Percentiles rank a stretch among this genome's conserved stretches.
Conservation (phyloP, 2,888 invertebrate species). For the Corythucha ciliata region DNA sequence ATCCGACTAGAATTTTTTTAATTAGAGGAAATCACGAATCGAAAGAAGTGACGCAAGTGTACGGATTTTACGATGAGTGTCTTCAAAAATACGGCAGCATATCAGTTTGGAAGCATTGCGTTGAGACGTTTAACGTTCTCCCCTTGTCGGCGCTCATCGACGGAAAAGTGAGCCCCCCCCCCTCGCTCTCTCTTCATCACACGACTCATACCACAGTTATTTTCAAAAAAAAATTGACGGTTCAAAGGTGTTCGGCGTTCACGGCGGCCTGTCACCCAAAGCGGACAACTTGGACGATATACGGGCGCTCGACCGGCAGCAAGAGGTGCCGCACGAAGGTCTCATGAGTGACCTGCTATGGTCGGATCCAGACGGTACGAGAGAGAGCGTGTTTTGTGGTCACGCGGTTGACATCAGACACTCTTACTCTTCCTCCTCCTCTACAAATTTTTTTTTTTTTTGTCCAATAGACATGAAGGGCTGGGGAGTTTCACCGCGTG, state of each 20-base stretch:
- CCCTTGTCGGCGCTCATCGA: conserved; percentile 94
- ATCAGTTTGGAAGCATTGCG: conserved; percentile 98
- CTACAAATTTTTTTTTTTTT: background rate
- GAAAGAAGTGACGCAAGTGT: conserved; percentile 97
- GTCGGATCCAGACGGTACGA: conserved; percentile 96
- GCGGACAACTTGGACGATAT: conserved; percentile 98
- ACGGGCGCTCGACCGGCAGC: conserved; percentile 93
- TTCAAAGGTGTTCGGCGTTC: conserved; percentile 87
- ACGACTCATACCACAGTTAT: background rate
- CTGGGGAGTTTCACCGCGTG: conserved; percentile 96
- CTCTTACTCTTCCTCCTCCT: background rate
- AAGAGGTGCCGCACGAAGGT: conserved; percentile 94
- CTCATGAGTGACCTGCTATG: conserved; percentile 99
- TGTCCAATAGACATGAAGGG: conserved; percentile 56
- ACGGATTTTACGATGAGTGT: conserved; percentile 99
- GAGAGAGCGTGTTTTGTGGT: no score
- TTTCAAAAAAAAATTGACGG: background rate
- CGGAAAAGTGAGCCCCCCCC: conserved; percentile 54
- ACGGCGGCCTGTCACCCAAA: conserved; percentile 95
- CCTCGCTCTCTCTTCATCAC: background rate
- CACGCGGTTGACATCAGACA: no score
- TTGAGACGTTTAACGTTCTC: conserved; percentile 96
- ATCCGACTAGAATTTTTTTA: conserved; percentile 95
- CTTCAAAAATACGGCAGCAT: conserved; percentile 96
- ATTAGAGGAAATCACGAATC: conserved; percentile 99